Conservation (phyloP, 2,888 invertebrate genomes). For the Cecidostiba fungosa region DNA sequence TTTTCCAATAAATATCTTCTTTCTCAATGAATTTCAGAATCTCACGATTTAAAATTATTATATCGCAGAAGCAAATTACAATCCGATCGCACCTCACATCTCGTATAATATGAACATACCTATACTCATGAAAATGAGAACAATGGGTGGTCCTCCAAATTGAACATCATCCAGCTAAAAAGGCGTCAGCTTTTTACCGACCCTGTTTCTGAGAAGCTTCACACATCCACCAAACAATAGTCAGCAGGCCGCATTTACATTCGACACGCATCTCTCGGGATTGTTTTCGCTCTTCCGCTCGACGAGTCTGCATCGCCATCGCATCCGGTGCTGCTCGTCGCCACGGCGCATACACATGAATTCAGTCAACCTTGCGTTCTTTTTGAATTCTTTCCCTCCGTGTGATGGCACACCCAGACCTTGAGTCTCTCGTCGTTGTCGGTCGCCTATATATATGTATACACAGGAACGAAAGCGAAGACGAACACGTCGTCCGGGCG, state of each 20-base stretch:
- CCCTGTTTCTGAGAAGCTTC: background rate
- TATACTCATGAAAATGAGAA: background rate
- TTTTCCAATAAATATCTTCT: background rate
- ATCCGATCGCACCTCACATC: too few relatives aligned
- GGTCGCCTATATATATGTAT: background rate
- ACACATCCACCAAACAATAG: constrained; percentile 14
- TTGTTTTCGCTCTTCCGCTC: constrained; percentile 40
- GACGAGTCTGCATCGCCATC: background rate
- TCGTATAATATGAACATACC: too few relatives aligned
- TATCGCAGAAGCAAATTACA: too few relatives aligned
- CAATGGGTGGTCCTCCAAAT: background rate
- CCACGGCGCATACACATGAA: background rate
- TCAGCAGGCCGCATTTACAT: constrained; percentile 31
- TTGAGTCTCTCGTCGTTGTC: background rate
- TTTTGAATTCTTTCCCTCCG: constrained; percentile 6
- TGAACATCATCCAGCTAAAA: background rate
- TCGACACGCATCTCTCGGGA: background rate
- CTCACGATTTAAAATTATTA: too few relatives aligned
- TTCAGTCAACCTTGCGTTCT: background rate
- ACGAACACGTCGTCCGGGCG: background rate
- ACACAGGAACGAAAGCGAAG: background rate
- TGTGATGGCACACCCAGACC: background rate
- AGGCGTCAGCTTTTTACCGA: background rate
- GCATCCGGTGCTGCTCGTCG: background rate
- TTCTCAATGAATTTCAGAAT: too few relatives aligned